phyloP scores from a whole-genome alignment of 2,113 vertebrate genomes.

The Semicossyphus pulcher region DNA sequence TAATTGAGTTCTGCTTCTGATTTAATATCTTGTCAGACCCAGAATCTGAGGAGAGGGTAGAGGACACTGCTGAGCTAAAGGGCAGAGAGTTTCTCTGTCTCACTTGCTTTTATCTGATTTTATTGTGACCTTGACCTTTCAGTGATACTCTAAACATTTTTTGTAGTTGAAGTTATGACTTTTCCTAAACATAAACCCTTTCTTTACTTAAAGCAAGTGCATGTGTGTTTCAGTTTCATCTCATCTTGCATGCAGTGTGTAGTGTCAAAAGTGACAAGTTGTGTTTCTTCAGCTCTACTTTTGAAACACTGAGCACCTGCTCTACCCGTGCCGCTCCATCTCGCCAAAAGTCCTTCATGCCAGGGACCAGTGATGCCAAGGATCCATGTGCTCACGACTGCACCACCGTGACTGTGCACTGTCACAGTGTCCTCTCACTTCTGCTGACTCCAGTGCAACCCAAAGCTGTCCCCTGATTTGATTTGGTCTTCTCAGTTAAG shows the following conservation, averaged over 20 bases:
- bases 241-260: background rate
- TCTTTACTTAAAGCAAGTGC: background rate
- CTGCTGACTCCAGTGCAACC: slow-evolving; percentile 60
- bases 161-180: background rate
- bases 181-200: background rate
- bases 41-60: slow-evolving; percentile 6
- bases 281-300: background rate
- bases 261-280: background rate
- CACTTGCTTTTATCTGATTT: background rate
- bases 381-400: slow-evolving; percentile 7
- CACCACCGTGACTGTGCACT: slow-evolving; percentile 12
- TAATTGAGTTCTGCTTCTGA: slow-evolving; percentile 64
- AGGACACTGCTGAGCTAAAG: background rate
- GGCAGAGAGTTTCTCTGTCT: background rate
- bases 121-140: slow-evolving; percentile 12
- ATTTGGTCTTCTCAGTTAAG: slow-evolving; percentile 55
- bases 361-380: slow-evolving; percentile 4
- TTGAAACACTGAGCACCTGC: background rate
- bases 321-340: background rate
- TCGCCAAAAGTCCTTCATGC: slow-evolving; percentile 1
- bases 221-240: background rate
- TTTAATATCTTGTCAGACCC: slow-evolving; percentile 55
- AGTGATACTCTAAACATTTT: background rate
- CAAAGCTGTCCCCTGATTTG: slow-evolving; percentile 57
- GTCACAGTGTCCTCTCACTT: slow-evolving; percentile 56